Evolutionary conservation across 2,888 invertebrate species (phyloP).

Genomic region (Sipunculus nudus): DNA sequence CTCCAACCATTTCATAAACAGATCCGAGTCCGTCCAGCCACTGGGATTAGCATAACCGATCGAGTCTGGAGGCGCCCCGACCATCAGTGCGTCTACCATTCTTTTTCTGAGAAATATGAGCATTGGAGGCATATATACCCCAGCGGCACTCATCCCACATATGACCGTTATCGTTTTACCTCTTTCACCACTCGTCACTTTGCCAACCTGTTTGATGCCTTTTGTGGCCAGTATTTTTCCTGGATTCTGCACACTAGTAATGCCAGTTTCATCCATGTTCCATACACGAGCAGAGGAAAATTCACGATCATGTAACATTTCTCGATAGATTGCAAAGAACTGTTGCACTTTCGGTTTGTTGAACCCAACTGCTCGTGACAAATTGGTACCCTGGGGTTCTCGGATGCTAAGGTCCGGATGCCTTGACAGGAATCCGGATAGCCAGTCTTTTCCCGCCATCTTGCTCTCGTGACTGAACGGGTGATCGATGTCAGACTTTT

Average conservation of each 20-base stretch:
- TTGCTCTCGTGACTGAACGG: slow-evolving; percentile 24
- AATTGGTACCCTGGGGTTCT: slow-evolving; percentile 27
- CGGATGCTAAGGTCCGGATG: slow-evolving; percentile 28
- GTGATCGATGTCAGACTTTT: slow-evolving; percentile 23
- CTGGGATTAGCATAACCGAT: slow-evolving; percentile 45
- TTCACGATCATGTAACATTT: not conserved
- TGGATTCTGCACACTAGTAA: slow-evolving; percentile 30
- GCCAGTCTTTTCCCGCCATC: slow-evolving; percentile 38
- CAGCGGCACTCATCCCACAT: slow-evolving; percentile 38
- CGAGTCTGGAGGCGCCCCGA: slow-evolving; percentile 54
- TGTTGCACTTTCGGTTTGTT: slow-evolving; percentile 26
- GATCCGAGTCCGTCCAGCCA: slow-evolving; percentile 50
- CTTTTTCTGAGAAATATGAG: slow-evolving; percentile 50
- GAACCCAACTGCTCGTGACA: slow-evolving; percentile 32
- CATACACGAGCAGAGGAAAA: slow-evolving; percentile 12
- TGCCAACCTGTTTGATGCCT: slow-evolving; percentile 13
- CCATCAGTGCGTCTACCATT: slow-evolving; percentile 49
- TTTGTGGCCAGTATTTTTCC: slow-evolving; percentile 26
- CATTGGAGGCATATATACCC: slow-evolving; percentile 39
- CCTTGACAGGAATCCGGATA: slow-evolving; percentile 27
- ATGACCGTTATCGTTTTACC: slow-evolving; percentile 33
- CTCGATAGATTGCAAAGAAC: slow-evolving; percentile 24
- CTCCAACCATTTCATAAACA: slow-evolving; percentile 50
- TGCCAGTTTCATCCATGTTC: slow-evolving; percentile 36
- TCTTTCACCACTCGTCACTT: slow-evolving; percentile 30